Evolutionary conservation across 2,797 vertebrate genomes (phyloP), one percentile per base, ranked within the genome.

Genomic region (Dendrocincla tyrannina): DNA sequence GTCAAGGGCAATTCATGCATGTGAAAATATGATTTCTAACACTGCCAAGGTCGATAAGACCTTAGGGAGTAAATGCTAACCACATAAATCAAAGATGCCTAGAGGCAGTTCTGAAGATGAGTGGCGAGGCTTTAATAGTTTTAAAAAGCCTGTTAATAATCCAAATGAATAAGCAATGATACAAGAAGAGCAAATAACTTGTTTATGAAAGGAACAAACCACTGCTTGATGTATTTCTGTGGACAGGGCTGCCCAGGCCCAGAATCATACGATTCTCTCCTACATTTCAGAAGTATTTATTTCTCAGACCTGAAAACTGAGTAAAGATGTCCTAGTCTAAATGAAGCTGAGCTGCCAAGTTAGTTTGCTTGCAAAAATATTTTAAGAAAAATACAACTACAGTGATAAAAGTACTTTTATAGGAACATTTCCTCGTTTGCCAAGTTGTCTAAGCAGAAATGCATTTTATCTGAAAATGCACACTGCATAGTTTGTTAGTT

Each of bases 21-120:
- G 79, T 86, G 91, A 95, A 95, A 94, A 95, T 96, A 96, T 91
- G 87, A 96, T 94, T 93, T 96, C 79, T 81, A 95, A 63, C 75
- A 88, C 17, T 79, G 62, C 73, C 91, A 94, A 96, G 85, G 91
- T 90, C 19, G 1, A 39, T 74, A 76, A 93, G 88, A 88, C 85
- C 88, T 88, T 56, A 91, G 95, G 85, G 91, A 96, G 59, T 75
- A 82, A 93, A 90, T 56, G 73, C 32, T 88, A 75, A 85, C 55
- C 53, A 76, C 55, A 90, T 55, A 85, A 93, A 95, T 81, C 85
- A 96, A 84, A 93, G 79, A 86, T 86, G 58, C 66, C 93, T 63
- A 63, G 42, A 82, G 95, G 69, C 12, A 1, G 55, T 78, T 94
- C 86, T 89, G 73, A 90, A 88, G 69, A 68, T 15, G 62, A 76